Base-by-base conservation (phyloP, 2,113 vertebrate species). In the Lota lota region DNA sequence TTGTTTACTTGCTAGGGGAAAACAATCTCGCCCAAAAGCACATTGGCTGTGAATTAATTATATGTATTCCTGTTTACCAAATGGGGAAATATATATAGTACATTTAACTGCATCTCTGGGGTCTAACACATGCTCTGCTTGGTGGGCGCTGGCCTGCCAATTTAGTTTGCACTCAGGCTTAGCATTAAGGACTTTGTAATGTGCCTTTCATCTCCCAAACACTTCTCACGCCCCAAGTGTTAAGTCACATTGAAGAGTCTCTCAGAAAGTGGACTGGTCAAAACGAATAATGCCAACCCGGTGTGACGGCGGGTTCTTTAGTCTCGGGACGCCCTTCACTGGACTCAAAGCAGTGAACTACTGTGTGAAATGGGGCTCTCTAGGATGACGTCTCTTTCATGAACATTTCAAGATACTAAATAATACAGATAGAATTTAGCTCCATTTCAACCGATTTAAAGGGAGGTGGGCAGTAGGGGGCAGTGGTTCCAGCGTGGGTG, bases 161-260 rank as follows among this genome's bases (percentile, higher is more conserved):
- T 66, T 79, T 64, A 36, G 63, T 33, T 67, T 57, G 28, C 60
- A 71, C 64, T 57, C 53, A 36, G 66, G 56, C 70, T 70, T 63
- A 75, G 79, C 70, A 78, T 80, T 68, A 80, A 88, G 83, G 72
- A 68, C 66, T 5, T 74, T 72, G 40, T 47, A 11, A 33, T 74
- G 78, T 74, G 75, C 65, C 74, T 87, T 66, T 84, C 77, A 82
- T 72, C 72, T 68, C 64, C 74, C 83, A 83, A 84, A 76, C 80
- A 84, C 81, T 88, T 87, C 84, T 83, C 81, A 83, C 88, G 80
- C 85, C 79, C 63, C 66, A 51, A 58, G 85, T 83, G 88, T 87
- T 86, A 86, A 88, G 87, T 87, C 85, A 66, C 85, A 87, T 90
- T 87, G 89, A 78, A 78, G 83, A 83, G 81, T 76, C 75, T 84